Base-by-base conservation (phyloP, 2,797 vertebrate genomes). In the Poecilia picta region DNA sequence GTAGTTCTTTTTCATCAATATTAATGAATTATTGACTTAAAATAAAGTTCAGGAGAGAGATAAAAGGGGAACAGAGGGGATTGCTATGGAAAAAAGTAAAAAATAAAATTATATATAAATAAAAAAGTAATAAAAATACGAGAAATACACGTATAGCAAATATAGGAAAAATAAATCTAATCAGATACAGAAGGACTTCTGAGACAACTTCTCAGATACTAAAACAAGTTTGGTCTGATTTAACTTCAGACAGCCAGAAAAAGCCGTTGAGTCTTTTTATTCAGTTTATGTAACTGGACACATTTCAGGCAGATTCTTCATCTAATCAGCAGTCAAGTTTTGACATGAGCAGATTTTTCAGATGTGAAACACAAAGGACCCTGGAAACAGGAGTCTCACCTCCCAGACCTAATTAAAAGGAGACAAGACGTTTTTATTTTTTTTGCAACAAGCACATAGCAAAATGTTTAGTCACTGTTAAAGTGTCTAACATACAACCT, bases 291-390 rank as follows among this genome's bases (percentile, higher is more conserved):
- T 64, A 33, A 64, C 31, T 1, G 16, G 62, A 64, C 33, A 64
- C 62, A 64, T 78, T 77, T 36, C 33, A 51, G 64, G 45, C 31
- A 16, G 36, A 84, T 83, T 86, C 78, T 64, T 39, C 71, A 73
- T 82, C 57, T 87, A 83, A 91, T 87, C 84, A 72, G 74, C 80
- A 91, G 87, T 93, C 93, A 93, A 79, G 94, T 94, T 93, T 90
- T 89, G 90, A 94, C 92, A 93, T 55, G 93, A 93, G 80, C 64
- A 90, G 84, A 88, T 72, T 72, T 59, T 28, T 59, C 5, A 59
- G 55, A 59, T 13, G 55, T 91, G 91, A 93, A 94, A 94, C 90
- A 91, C 84, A 90, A 72, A 78, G 68, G 51, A 80, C 78, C 82
- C 82, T 89, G 83, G 77, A 87, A 88, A 90, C 0, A 70, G 64